phyloP scores from a whole-genome alignment of 2,888 invertebrate genomes.

The Metopia argyrocephala region DNA sequence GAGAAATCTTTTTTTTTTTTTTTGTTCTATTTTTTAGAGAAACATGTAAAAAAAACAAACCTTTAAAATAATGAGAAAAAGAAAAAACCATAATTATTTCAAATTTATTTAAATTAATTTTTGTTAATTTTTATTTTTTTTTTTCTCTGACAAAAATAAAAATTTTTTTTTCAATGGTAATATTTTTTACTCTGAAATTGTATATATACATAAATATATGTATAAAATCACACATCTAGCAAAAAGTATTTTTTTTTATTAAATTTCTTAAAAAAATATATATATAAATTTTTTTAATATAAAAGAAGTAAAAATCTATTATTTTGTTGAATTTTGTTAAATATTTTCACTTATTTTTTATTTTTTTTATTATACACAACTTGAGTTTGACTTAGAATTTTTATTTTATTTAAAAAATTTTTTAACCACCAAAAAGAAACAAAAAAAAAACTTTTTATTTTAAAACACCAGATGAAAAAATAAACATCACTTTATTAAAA shows the following conservation, averaged over 20 bases:
- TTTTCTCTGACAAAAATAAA: slow-evolving; percentile 7
- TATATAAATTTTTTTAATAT: slow-evolving; percentile 11
- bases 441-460: slow-evolving; percentile 39
- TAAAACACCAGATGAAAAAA: slow-evolving; percentile 14
- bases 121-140: not conserved
- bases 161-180: slow-evolving; percentile 31
- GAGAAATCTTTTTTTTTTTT: slow-evolving; percentile 59
- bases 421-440: slow-evolving; percentile 60
- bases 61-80: not conserved
- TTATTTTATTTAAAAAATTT: slow-evolving; percentile 60
- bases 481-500: slow-evolving; percentile 65
- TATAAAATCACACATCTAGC: slow-evolving; percentile 49
- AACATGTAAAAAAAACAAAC: not conserved
- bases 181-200: too few species aligned
- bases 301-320: slow-evolving; percentile 40
- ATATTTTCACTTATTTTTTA: slow-evolving; percentile 28
- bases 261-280: slow-evolving; percentile 13
- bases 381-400: slow-evolving; percentile 36
- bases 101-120: not conserved
- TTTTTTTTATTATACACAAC: slow-evolving; percentile 52
- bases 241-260: slow-evolving; percentile 44
- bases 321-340: slow-evolving; percentile 64
- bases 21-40: not conserved
- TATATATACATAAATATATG: slow-evolving; percentile 41
- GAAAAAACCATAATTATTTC: not conserved